These are phyloP conservation scores for Paramormyrops kingsleyae DNA, from an alignment of 2,113 vertebrate genomes.

Conservation along the genomic window DNA sequence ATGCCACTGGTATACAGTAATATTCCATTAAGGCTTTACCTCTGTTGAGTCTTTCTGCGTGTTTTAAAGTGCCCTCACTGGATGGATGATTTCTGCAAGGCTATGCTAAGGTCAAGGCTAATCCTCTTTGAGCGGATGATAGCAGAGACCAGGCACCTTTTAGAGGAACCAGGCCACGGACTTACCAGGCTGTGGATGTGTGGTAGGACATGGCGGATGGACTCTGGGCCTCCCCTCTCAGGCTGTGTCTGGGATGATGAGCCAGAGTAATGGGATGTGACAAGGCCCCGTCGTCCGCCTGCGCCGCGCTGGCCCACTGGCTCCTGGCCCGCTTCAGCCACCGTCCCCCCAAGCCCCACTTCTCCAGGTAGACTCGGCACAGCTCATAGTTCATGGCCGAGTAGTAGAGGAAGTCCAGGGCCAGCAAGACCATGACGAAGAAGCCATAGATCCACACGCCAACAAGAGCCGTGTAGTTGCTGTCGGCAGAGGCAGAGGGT, in stretches of 20 bases:
- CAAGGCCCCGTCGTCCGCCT: conserved; percentile 58
- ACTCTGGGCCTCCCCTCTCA: conserved; percentile 73
- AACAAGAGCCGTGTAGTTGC: conserved; percentile 91
- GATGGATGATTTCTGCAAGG: not conserved
- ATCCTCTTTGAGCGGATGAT: not conserved
- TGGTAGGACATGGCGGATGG: conserved; percentile 79
- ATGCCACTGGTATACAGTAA: not conserved
- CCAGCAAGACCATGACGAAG: conserved; percentile 84
- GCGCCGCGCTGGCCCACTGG: conserved; percentile 72
- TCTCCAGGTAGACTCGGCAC: conserved; percentile 86
- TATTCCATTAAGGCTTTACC: not conserved
- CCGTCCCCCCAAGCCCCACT: conserved; percentile 86
- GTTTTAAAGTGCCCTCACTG: not conserved
- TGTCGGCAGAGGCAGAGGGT: conserved; percentile 42
- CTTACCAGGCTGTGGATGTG: conserved; percentile 90
- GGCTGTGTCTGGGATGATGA: conserved; percentile 69
- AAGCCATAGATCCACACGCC: conserved; percentile 99
- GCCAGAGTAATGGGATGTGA: conserved; percentile 45
- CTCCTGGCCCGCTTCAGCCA: conserved; percentile 84
- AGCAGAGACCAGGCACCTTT: not conserved
- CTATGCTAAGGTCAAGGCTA: not conserved
- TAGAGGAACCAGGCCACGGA: not conserved
- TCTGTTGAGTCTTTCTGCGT: not conserved
- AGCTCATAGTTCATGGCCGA: conserved; percentile 96
- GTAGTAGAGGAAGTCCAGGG: conserved; percentile 93